A percentile compares a stretch with the other conserved stretches of the same genome.
These are phyloP conservation scores for Zapus hudsonius DNA, from an alignment of 2,113 vertebrate genomes.

Conservation along the genomic window DNA sequence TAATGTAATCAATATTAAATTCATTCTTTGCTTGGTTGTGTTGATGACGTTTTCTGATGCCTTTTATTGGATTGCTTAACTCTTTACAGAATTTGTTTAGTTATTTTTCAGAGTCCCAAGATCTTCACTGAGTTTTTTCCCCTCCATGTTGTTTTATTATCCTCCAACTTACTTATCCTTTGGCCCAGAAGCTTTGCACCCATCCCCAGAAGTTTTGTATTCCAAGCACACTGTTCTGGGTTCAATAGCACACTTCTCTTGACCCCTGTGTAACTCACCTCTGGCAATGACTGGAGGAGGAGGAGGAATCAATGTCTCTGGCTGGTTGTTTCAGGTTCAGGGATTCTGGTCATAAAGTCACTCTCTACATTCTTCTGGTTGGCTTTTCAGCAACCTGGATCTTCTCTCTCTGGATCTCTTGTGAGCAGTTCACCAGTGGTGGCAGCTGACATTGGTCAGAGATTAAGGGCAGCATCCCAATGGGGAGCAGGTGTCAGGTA, in stretches of 20 bases:
- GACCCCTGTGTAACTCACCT: neutral
- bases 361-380: neutral
- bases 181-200: neutral
- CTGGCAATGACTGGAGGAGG: neutral
- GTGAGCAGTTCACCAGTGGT: neutral
- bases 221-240: neutral
- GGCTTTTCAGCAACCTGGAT: too few species aligned
- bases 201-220: neutral
- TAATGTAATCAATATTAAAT: neutral
- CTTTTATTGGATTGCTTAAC: too few species aligned
- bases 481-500: neutral
- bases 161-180: neutral
- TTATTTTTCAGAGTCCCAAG: neutral
- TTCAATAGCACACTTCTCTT: neutral
- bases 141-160: neutral
- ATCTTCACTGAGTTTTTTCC: neutral
- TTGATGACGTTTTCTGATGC: neutral
- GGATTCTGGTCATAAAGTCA: neutral
- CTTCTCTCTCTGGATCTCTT: neutral
- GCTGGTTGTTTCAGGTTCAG: neutral
- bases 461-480: neutral
- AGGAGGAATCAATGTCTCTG: neutral
- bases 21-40: neutral
- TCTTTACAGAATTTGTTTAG: too few species aligned
- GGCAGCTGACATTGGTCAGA: neutral